A percentile compares a stretch with the other conserved stretches of the same genome.
Evolutionary conservation across 1,140 invertebrate species (phyloP).

Genomic region (Samia ricini): DNA sequence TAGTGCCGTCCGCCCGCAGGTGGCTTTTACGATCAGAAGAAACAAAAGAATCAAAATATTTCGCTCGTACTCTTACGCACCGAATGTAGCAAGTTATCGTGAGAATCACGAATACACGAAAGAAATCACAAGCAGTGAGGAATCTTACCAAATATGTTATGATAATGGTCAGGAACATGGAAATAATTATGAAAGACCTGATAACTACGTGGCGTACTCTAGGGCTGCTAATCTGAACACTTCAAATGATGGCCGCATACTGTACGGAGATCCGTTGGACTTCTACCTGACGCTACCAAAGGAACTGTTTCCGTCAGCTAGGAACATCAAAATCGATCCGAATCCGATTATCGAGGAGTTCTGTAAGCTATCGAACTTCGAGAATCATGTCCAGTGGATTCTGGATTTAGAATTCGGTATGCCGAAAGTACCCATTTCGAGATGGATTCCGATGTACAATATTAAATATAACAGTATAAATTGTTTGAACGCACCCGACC

Average conservation of each 20-base stretch:
- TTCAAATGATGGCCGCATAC: background rate
- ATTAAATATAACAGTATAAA: constrained; percentile 47
- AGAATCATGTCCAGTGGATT: constrained; percentile 43
- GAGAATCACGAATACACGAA: background rate
- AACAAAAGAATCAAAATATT: background rate
- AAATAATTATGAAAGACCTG: background rate
- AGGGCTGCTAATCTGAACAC: background rate
- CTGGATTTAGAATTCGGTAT: constrained; percentile 59
- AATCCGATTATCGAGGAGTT: constrained; percentile 60
- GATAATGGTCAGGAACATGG: background rate
- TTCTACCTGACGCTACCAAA: constrained; percentile 45
- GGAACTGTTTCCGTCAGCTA: constrained; percentile 45
- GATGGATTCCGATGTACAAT: constrained; percentile 46
- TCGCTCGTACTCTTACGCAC: background rate
- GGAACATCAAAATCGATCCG: constrained; percentile 40
- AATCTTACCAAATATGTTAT: background rate
- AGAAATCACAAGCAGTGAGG: background rate
- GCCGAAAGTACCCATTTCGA: constrained; percentile 34
- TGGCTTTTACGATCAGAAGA: background rate
- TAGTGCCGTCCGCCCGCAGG: background rate
- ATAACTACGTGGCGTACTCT: constrained; percentile 1
- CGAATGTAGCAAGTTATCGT: background rate
- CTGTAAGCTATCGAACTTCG: constrained; percentile 42
- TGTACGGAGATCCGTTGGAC: constrained; percentile 46
- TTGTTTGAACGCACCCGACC: constrained; percentile 44